Evolutionary conservation across 2,888 invertebrate genomes (phyloP).

Genomic region (Beris morrisii): DNA sequence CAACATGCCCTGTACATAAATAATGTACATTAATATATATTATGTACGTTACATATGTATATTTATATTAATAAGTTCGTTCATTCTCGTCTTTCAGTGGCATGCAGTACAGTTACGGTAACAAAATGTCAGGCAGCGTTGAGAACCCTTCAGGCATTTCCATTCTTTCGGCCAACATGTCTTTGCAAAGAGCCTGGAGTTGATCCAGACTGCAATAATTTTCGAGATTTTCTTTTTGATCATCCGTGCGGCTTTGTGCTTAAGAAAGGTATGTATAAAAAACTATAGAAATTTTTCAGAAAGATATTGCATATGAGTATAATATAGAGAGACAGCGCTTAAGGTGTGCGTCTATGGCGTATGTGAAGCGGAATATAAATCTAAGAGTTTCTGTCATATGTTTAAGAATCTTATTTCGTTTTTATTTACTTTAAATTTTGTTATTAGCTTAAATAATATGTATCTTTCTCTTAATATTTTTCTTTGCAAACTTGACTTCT

Average conservation of each 20-base stretch:
- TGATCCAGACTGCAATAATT: slow-evolving; percentile 90
- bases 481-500: background rate
- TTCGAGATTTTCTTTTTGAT: slow-evolving; percentile 90
- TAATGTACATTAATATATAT: no score
- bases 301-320: background rate
- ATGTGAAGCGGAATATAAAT: no score
- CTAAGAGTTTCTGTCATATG: no score
- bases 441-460: background rate
- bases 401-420: no score
- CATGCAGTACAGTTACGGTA: slow-evolving; percentile 90
- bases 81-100: slow-evolving; percentile 65
- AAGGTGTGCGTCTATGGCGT: no score
- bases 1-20: no score
- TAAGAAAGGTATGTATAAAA: slow-evolving; percentile 74
- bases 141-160: slow-evolving; percentile 84
- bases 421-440: no score
- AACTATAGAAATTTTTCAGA: slow-evolving; percentile 11
- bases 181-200: slow-evolving; percentile 87
- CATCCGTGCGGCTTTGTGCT: slow-evolving; percentile 89
- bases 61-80: no score
- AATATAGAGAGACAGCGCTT: background rate
- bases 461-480: background rate
- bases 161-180: slow-evolving; percentile 91
- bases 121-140: slow-evolving; percentile 91
- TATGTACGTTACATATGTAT: no score